phyloP scores from a whole-genome alignment of 2,888 invertebrate species.

The Gonocerus acuteangulatus region DNA sequence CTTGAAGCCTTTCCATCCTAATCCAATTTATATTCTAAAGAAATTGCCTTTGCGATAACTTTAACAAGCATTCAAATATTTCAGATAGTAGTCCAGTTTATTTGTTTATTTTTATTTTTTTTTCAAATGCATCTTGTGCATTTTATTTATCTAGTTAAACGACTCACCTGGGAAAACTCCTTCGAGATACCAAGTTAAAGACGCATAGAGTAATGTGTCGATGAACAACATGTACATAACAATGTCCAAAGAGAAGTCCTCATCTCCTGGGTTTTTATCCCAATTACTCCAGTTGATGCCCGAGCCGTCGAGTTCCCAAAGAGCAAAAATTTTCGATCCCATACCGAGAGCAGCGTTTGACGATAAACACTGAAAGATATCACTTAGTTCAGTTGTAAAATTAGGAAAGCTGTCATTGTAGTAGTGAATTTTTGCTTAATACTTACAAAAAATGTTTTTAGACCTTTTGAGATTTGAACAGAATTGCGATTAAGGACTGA shows the following conservation, averaged over 20 bases:
- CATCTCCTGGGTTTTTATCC: constrained; percentile 52
- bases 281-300: constrained; percentile 61
- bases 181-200: constrained; percentile 53
- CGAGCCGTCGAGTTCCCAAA: constrained; percentile 59
- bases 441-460: constrained; percentile 21
- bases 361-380: constrained; percentile 56
- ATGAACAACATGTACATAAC: constrained; percentile 60
- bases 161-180: constrained; percentile 50
- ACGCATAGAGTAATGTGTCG: constrained; percentile 52
- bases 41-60: too few species aligned
- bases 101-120: too few species aligned
- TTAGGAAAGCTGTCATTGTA: too few species aligned
- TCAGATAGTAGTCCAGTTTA: too few species aligned
- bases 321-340: constrained; percentile 63
- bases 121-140: too few species aligned
- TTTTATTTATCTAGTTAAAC: too few species aligned
- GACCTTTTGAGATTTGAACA: constrained; percentile 9
- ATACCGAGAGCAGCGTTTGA: constrained; percentile 77
- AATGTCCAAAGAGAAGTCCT: constrained; percentile 54
- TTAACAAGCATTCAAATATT: too few species aligned
- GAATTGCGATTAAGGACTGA: constrained; percentile 42
- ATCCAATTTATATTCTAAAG: too few species aligned
- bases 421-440: too few species aligned
- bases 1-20: too few species aligned
- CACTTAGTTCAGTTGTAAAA: too few species aligned